These are phyloP conservation scores for Ondatra zibethicus DNA, from an alignment of 2,113 vertebrate genomes.

Conservation along the genomic window DNA sequence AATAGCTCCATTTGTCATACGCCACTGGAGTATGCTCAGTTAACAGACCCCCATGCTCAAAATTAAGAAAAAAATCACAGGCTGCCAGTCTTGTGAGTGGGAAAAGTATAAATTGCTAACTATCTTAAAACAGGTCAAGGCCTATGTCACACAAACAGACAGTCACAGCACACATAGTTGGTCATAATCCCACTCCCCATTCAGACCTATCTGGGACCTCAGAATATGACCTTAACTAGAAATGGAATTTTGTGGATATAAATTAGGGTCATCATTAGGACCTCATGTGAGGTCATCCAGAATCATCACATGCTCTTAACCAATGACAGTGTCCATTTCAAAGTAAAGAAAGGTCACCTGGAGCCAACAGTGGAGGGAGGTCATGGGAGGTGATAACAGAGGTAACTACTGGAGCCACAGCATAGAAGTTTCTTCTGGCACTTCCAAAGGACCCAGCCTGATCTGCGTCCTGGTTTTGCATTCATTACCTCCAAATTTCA, in stretches of 20 bases:
- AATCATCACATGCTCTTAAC: no score
- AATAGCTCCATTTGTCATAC: not conserved
- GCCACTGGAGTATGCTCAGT: not conserved
- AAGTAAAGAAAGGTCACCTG: not conserved
- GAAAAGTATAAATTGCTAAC: not conserved
- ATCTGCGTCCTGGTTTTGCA: no score
- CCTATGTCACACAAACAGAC: not conserved
- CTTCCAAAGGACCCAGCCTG: no score
- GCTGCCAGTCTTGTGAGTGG: not conserved
- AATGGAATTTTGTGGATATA: not conserved
- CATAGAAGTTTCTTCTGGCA: not conserved
- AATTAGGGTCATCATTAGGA: no score
- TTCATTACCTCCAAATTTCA: not conserved
- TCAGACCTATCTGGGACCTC: not conserved
- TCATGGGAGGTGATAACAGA: no score
- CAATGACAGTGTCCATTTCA: rapidly evolving
- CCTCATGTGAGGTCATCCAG: no score
- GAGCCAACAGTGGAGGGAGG: not conserved
- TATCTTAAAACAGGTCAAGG: not conserved
- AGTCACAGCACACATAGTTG: not conserved
- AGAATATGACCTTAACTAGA: not conserved
- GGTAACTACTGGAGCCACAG: not conserved
- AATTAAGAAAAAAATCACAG: not conserved
- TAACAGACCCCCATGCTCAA: not conserved
- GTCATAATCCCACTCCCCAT: no score